phyloP scores from a whole-genome alignment of 2,888 invertebrate species.

The Lamproptera curius region DNA sequence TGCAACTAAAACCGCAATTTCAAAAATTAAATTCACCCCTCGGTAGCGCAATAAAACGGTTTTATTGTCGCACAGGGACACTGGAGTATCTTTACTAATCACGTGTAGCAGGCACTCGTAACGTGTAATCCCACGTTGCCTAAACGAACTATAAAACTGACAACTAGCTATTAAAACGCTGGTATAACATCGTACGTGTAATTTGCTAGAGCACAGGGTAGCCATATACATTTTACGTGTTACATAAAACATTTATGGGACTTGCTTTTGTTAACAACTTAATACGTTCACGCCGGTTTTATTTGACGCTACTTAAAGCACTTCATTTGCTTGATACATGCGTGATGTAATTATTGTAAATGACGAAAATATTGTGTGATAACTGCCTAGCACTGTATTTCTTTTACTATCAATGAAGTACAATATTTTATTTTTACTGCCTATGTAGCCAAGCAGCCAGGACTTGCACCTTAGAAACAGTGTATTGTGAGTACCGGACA shows the following conservation, averaged over 20 bases:
- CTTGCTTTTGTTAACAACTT: slow-evolving; percentile 16
- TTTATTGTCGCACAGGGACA: slow-evolving; percentile 13
- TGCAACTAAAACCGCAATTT: neutral
- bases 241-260: slow-evolving; percentile 21
- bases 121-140: slow-evolving; percentile 20
- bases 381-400: too few relatives aligned
- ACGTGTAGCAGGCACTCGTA: slow-evolving; percentile 18
- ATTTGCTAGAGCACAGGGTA: slow-evolving; percentile 20
- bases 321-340: too few relatives aligned
- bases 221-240: slow-evolving; percentile 22
- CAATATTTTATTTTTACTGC: too few relatives aligned
- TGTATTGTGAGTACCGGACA: too few relatives aligned
- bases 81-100: slow-evolving; percentile 13
- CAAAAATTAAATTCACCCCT: slow-evolving; percentile 10
- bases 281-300: slow-evolving; percentile 6
- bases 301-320: neutral
- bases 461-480: too few relatives aligned
- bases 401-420: too few relatives aligned
- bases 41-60: slow-evolving; percentile 4
- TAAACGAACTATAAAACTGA: slow-evolving; percentile 23
- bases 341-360: too few relatives aligned
- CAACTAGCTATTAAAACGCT: slow-evolving; percentile 21
- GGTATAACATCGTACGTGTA: slow-evolving; percentile 19
- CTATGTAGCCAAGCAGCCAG: too few relatives aligned
- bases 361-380: too few relatives aligned